Conservation (phyloP, 2,113 vertebrate species). For the Seriola aureovittata region DNA sequence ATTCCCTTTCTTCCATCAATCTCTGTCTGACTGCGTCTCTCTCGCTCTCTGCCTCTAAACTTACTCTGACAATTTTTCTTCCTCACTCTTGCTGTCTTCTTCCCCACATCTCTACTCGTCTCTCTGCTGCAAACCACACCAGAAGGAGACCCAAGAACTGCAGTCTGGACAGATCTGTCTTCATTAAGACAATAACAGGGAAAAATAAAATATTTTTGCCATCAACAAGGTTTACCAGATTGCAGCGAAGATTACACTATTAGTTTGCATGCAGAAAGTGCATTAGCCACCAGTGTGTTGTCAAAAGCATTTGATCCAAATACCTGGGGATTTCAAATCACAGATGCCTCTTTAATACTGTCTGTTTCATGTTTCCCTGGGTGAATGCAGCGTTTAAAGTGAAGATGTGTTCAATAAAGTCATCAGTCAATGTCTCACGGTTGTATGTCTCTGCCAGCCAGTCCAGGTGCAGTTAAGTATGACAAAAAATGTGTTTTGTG, state of each 20-base stretch:
- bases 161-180: constrained; percentile 69
- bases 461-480: no score
- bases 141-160: constrained; percentile 52
- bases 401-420: neutral
- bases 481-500: no score
- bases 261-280: constrained; percentile 74
- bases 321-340: constrained; percentile 49
- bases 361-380: constrained; percentile 13
- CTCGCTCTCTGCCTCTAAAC: constrained; percentile 17
- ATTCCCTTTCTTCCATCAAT: constrained; percentile 54
- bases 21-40: constrained; percentile 38
- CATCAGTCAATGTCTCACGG: neutral
- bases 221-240: constrained; percentile 66
- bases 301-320: constrained; percentile 62
- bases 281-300: constrained; percentile 66
- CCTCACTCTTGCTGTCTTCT: constrained; percentile 1
- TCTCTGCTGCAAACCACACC: constrained; percentile 42
- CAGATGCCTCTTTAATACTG: constrained; percentile 26
- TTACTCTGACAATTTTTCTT: constrained; percentile 20
- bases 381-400: constrained; percentile 2
- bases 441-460: no score
- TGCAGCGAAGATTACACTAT: constrained; percentile 65
- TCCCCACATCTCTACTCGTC: constrained; percentile 11
- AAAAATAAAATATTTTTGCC: constrained; percentile 51
- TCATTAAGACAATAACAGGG: constrained; percentile 60